A percentile compares a stretch with the other conserved stretches of the same genome.
Conservation (phyloP, 2,113 vertebrate genomes). For the Aldabrachelys gigantea region DNA sequence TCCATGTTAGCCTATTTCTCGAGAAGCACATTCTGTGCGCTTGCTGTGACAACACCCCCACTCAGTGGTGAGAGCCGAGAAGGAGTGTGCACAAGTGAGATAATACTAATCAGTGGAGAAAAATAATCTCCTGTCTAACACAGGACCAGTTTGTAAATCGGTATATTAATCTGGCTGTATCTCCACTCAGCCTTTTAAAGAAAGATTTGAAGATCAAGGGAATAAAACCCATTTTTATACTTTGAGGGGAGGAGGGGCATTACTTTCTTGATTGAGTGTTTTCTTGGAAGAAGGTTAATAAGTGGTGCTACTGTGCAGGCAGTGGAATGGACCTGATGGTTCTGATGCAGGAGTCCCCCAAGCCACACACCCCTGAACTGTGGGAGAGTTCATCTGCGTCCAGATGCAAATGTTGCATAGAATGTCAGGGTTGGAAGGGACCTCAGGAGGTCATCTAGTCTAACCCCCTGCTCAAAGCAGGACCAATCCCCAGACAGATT, state of each 20-base stretch:
- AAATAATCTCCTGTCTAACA: rapidly evolving
- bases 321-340: not conserved
- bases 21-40: not conserved
- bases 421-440: no score
- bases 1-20: not conserved
- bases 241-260: not conserved
- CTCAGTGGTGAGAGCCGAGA: conserved; percentile 20
- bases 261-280: rapidly evolving
- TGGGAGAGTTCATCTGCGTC: not conserved
- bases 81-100: not conserved
- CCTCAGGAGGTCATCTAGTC: no score
- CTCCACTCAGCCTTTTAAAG: rapidly evolving
- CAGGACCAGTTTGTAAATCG: rapidly evolving
- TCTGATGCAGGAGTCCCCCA: not conserved
- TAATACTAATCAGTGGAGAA: rapidly evolving
- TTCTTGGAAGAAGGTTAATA: not conserved
- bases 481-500: no score
- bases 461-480: no score
- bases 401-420: not conserved
- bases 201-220: rapidly evolving
- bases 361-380: not conserved
- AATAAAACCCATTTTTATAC: rapidly evolving
- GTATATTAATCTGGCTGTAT: not conserved
- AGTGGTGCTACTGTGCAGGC: not conserved
- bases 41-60: conserved; percentile 47